These are phyloP conservation scores for Oncorhynchus kisutch DNA, from an alignment of 2,113 vertebrate genomes.

Conservation along the genomic window DNA sequence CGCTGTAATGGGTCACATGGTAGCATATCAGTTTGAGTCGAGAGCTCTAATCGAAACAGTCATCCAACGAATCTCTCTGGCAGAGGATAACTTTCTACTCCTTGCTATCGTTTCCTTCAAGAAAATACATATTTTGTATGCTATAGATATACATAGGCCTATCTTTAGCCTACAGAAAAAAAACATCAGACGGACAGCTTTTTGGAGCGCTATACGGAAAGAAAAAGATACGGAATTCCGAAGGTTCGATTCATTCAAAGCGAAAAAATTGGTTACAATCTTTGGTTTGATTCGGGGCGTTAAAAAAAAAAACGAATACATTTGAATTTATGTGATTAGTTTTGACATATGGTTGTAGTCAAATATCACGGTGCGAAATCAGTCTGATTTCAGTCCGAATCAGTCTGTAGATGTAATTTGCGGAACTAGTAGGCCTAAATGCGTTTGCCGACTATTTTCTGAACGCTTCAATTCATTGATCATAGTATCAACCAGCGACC, in stretches of 20 bases:
- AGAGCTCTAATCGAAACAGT: background rate
- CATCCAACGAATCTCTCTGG: background rate
- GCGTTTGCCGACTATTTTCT: background rate
- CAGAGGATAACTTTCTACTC: slow-evolving; percentile 1
- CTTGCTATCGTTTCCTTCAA: background rate
- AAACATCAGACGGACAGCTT: background rate
- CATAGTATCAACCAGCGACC: slow-evolving; percentile 51
- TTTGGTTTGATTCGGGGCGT: background rate
- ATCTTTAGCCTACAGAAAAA: background rate
- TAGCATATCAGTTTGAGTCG: background rate
- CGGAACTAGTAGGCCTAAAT: too few species aligned
- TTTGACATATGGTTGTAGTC: too few species aligned
- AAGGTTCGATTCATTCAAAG: background rate
- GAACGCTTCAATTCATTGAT: background rate
- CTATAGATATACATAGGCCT: background rate
- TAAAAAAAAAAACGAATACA: too few species aligned
- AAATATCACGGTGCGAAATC: too few species aligned
- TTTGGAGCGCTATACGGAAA: background rate
- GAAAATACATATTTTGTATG: background rate
- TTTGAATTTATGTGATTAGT: too few species aligned
- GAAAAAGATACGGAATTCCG: background rate
- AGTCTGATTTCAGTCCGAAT: too few species aligned
- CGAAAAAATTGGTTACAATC: background rate
- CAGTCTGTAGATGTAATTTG: too few species aligned
- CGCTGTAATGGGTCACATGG: slow-evolving; percentile 70